A percentile compares a stretch with the other conserved stretches of the same genome.
Evolutionary conservation across 2,888 invertebrate species (phyloP).

Genomic region (Conchocele bisecta): DNA sequence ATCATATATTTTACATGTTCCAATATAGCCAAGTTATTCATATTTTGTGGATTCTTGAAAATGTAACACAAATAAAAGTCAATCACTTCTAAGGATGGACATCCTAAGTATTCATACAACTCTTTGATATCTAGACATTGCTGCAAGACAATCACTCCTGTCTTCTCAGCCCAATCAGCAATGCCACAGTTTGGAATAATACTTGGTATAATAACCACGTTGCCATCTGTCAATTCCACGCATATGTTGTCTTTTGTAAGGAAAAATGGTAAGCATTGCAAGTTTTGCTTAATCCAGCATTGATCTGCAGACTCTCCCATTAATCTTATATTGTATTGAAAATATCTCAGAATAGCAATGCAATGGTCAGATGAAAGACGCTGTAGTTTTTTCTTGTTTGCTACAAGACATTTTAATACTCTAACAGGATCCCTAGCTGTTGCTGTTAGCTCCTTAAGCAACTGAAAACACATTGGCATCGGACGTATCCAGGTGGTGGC

Average conservation of each 20-base stretch:
- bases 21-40: background rate
- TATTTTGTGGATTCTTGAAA: background rate
- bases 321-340: background rate
- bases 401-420: too few relatives aligned
- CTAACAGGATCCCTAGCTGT: too few relatives aligned
- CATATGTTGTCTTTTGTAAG: background rate
- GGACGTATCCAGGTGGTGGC: too few relatives aligned
- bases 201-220: background rate
- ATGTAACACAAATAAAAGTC: background rate
- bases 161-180: background rate
- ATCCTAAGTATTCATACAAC: background rate
- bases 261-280: background rate
- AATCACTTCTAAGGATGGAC: background rate
- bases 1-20: constrained; percentile 12
- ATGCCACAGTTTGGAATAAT: background rate
- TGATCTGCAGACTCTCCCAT: too few relatives aligned
- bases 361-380: too few relatives aligned
- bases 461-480: too few relatives aligned
- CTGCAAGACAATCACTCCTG: background rate
- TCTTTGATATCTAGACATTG: background rate
- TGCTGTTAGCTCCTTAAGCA: too few relatives aligned
- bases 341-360: background rate
- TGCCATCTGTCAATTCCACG: background rate
- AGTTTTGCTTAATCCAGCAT: background rate
- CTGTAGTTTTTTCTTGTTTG: too few relatives aligned